Base-by-base conservation (phyloP, 23 tunicate genomes). In the Trididemnum clinides region DNA sequence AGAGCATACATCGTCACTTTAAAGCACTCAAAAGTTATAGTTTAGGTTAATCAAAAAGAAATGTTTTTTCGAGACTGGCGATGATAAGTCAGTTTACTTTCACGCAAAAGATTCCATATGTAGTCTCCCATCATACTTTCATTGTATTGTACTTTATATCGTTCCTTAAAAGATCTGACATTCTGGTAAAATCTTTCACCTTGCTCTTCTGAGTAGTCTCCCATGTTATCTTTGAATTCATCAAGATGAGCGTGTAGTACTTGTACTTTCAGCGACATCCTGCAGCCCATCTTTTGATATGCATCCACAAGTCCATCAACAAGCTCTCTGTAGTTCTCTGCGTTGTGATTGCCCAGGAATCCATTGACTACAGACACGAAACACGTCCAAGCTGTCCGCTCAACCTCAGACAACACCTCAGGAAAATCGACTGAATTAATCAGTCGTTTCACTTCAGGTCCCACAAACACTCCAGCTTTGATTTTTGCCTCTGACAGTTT, bases 401-500 rank as follows among this genome's bases (percentile, higher is more conserved):
- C 83, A 50, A 78, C 83, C 34, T 22, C 83, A 78, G 83, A 78
- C 36, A 81, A 30, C 77, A 18, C 32, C 34, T 81, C 73, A 33
- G 32, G 77, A 81, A 81, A 81, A 64, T 33, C 26, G 77, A 30
- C 30, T 26, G 74, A 63, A n/a, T 63, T 64, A 2, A 81, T 63
- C 54, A 81, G 85, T 63, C 85, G 85, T 57, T 81, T 81, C 33
- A 81, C 74, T 63, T 34, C 30, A 63, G 77, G 85, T 30, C 85
- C 85, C 73, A 81, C 76, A 63, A 63, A 81, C n/a, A 81, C 35
- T 51, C 83, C 83, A 78, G 66, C 83, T 78, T 78, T 78, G 66
- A 78, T 29, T 26, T 78, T 78, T 50, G 83, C 83, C 30, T 78
- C 83, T 26, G 83, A 78, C 23, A 78, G 28, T 29, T 78, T 78